Percentiles rank a stretch among this genome's conserved stretches.
These are phyloP conservation scores for Aricia agestis DNA, from an alignment of 1,140 invertebrate genomes.

Conservation along the genomic window DNA sequence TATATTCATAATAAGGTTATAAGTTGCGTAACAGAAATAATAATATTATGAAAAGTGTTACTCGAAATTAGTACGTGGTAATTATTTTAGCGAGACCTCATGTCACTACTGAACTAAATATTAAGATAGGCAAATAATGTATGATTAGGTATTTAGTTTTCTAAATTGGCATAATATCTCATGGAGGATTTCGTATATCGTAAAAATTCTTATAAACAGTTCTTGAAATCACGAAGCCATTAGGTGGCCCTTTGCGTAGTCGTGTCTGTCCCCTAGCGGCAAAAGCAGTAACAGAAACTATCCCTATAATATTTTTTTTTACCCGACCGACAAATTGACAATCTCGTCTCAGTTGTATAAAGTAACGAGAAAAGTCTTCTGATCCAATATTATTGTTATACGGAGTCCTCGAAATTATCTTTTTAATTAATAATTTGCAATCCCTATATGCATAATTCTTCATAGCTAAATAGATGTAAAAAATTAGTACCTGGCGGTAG, in stretches of 20 bases:
- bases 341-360: too few relatives aligned
- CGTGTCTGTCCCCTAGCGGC: too few relatives aligned
- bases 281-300: too few relatives aligned
- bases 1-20: conserved; percentile 13
- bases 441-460: not conserved
- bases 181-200: not conserved
- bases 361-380: too few relatives aligned
- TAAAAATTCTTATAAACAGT: too few relatives aligned
- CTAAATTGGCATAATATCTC: conserved; percentile 2
- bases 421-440: not conserved
- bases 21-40: not conserved
- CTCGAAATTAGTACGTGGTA: conserved; percentile 2
- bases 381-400: not conserved
- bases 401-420: conserved; percentile 11
- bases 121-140: not conserved
- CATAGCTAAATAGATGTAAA: conserved; percentile 3
- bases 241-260: too few relatives aligned
- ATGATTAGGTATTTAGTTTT: conserved; percentile 10
- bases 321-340: too few relatives aligned
- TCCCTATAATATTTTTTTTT: too few relatives aligned
- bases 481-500: conserved; percentile 5
- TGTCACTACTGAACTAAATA: not conserved
- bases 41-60: conserved; percentile 5
- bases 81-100: conserved; percentile 11
- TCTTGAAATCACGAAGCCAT: too few relatives aligned